A percentile compares a stretch with the other conserved stretches of the same genome.
phyloP scores from a whole-genome alignment of 2,797 vertebrate species.

The Loriculus beryllinus region DNA sequence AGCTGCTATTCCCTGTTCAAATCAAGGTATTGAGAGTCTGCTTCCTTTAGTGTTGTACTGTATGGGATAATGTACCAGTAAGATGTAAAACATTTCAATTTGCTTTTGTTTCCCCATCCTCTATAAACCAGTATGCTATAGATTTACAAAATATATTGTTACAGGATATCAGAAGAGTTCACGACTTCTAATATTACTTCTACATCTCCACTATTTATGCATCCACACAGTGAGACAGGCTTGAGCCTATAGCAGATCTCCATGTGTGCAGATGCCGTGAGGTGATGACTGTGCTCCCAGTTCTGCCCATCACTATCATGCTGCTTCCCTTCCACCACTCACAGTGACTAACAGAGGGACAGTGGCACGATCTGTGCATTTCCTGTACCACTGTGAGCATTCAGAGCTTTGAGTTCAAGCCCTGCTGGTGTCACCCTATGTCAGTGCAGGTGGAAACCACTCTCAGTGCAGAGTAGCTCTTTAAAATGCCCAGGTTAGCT shows the following conservation, averaged over 20 bases:
- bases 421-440: neutral
- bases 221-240: neutral
- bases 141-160: neutral
- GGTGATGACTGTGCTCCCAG: neutral
- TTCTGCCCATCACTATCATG: accelerated
- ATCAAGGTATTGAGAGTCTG: neutral
- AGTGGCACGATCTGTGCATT: accelerated
- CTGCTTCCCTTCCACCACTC: neutral
- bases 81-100: neutral
- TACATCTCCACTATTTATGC: neutral
- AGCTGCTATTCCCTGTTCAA: neutral
- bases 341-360: neutral
- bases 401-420: neutral
- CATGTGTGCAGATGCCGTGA: neutral
- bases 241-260: neutral
- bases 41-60: neutral
- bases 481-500: neutral
- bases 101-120: neutral
- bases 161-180: neutral
- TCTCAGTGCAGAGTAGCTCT: neutral
- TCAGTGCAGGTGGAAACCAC: neutral
- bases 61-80: neutral
- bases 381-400: neutral
- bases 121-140: neutral
- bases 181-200: neutral